Evolutionary conservation across 2,888 invertebrate species (phyloP).

Genomic region (Andricus curvator): DNA sequence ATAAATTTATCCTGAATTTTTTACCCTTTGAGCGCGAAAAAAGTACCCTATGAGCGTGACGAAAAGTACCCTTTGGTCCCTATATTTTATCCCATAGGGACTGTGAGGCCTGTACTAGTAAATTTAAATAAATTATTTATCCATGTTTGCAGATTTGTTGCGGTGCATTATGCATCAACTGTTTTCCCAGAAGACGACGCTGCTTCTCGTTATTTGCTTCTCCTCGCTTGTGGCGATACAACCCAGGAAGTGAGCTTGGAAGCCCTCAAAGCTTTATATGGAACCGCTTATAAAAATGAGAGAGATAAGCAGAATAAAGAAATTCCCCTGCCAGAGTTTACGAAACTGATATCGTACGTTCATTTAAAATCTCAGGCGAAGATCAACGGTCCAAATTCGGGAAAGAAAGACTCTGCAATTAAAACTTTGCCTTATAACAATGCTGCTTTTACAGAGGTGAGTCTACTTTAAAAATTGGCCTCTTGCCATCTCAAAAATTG

Average conservation of each 20-base stretch:
- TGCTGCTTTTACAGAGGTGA: conserved; percentile 86
- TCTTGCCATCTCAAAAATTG: no score
- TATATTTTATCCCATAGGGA: no score
- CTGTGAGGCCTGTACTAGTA: no score
- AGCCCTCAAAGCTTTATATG: conserved; percentile 87
- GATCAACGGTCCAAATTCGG: conserved; percentile 74
- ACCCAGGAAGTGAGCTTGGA: conserved; percentile 88
- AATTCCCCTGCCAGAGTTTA: conserved; percentile 85
- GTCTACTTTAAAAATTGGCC: background rate
- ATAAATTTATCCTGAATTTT: no score
- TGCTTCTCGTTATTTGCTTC: conserved; percentile 89
- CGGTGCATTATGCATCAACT: conserved; percentile 88
- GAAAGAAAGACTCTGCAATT: conserved; percentile 82
- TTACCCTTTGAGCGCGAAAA: no score
- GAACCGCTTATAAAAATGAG: conserved; percentile 79
- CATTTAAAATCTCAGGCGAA: conserved; percentile 76
- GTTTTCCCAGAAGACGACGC: conserved; percentile 91
- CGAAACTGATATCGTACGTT: conserved; percentile 86
- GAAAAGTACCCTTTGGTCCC: no score
- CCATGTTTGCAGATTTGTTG: conserved; percentile 83
- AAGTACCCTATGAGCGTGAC: no score
- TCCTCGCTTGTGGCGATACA: conserved; percentile 86
- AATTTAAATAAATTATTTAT: background rate
- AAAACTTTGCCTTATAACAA: conserved; percentile 86
- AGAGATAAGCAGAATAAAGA: conserved; percentile 69